Base-by-base conservation (phyloP, 2,888 invertebrate genomes). In the Drosophila birchii region DNA sequence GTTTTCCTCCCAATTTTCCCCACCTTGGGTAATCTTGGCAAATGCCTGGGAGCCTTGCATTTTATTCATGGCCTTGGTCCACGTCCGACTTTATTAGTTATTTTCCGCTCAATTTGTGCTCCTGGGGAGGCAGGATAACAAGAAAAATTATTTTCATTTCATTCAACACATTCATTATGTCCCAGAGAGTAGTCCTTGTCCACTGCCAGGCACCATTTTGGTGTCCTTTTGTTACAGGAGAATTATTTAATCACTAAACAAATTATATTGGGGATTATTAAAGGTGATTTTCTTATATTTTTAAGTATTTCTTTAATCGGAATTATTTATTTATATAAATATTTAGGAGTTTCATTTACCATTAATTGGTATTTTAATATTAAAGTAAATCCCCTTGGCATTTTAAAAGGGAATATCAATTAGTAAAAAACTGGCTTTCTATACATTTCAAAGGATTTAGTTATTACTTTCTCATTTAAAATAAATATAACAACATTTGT, bases 51-150 rank as follows among this genome's bases (percentile, higher is more conserved):
- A 74, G 74, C 58, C 63, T 79, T 76, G 75, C 75, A 78, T 78
- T 86, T 81, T 79, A 78, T 86, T 81, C 81, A 79, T 77, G 78
- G 79, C 83, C 78, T 58, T 71, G 71, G 68, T 73, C 80, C 80
- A 62, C 78, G 88, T 89, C 89, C 84, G 81, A 88, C 89, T 87
- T 90, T 89, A 91, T 90, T 91, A 89, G 90, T 88, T 88, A 90
- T 90, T 90, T 90, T 90, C 90, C 87, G 90, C 91, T 90, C 90
- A 91, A 90, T 90, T 90, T 90, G 89, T 81, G 90, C 86, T 80
- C 59, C 64, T 72, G 78, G 76, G 64, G 80, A 81, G 83, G 85
- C 89, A 84, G 89, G 86, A 90, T 90, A 90, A 89, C 90, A 86
- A 86, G 88, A 81, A 85, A 86, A 90, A 84, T 90, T 87, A 89